Base-by-base conservation (phyloP, 2,113 vertebrate genomes). In the Myotis yumanensis region DNA sequence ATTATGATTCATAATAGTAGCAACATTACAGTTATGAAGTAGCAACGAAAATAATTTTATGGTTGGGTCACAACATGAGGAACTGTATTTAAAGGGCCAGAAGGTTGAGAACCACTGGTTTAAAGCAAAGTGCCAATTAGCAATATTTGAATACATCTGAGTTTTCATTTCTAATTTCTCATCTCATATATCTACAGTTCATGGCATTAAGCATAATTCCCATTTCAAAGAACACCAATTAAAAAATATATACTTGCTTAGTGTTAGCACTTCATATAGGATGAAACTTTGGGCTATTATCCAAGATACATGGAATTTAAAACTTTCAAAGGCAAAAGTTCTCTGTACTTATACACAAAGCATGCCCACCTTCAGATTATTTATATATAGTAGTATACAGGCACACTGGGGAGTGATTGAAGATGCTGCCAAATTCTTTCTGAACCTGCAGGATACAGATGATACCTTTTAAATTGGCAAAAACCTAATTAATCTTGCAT, bases 401-500 rank as follows among this genome's bases (percentile, higher is more conserved):
- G 68, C 30, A 90, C 84, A 52, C 30, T 37, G 46, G 68, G 52
- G 96, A 97, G 76, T 98, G 96, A 98, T 96, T 94, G 93, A 97
- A 18, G 59, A 96, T 90, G 35, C 84, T 98, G 96, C 59, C 93
- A 96, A 96, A 87, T 75, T 93, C 79, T 95, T 69, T 97, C 43
- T 97, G 79, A 95, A 57, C 7, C 92, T 97, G 90, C 92, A 95
- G 95, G 91, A 97, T 97, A 98, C 18, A 97, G 95, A 97, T 96
- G 95, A 96, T 95, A 85, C 88, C 71, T 97, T 98, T 97, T 94
- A 97, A 97, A 90, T 73, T 82, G 73, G 12, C 46, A 93, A 97
- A 98, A 97, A 96, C 75, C 94, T 98, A 98, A 98, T 98, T 98
- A 97, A 98, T 98, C 95, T 97, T 97, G 73, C 54, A 72, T 96